Evolutionary conservation across 2,113 vertebrate genomes (phyloP), one percentile per base, ranked within the genome.

Genomic region (Charadrius vociferus): DNA sequence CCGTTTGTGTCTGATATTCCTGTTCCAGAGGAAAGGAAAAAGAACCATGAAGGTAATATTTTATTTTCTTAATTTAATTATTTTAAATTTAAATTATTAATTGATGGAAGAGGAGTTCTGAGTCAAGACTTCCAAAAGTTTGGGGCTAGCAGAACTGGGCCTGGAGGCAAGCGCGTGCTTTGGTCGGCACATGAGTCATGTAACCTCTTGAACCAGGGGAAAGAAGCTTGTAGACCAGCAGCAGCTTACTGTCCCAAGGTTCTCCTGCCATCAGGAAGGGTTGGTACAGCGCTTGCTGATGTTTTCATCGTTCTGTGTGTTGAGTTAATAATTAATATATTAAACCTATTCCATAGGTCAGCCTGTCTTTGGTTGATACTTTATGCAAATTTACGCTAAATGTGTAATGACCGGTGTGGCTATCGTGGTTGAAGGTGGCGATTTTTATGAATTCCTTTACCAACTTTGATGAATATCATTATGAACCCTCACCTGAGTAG

Each of bases 101-200:
- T 70, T 62, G 30, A 45, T 49, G 29, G 83, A 88, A 66, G 30
- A 43, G 0, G 3, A 13, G 9, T 77, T 83, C 23, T 47, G 39
- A 86, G 12, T 55, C 37, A 83, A 80, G 62, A 66, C 22, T 94
- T 82, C 12, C 1, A 3, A 21, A 88, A 59, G 10, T 27, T 81
- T 32, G 30, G 15, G 22, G 17, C 50, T 86, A 32, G 16, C 15
- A 56, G 49, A 90, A 65, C 12, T 39, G 34, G 26, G 8, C 59
- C 41, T 66, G 26, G 45, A 66, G 43, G 49, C 7, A 36, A 20
- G 5, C 56, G 36, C 2, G 0, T n/a, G 7, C 52, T 68, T 83
- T 4, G 1, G 3, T 62, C 1, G 0, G 32, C 24, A 11, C 0
- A 0, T 41, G 13, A 55, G 55, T 68, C 32, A 29, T 1, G 0